Percentiles rank a stretch among this genome's conserved stretches.
phyloP scores from a whole-genome alignment of 2,113 vertebrate species.

The Orthonyx spaldingii region DNA sequence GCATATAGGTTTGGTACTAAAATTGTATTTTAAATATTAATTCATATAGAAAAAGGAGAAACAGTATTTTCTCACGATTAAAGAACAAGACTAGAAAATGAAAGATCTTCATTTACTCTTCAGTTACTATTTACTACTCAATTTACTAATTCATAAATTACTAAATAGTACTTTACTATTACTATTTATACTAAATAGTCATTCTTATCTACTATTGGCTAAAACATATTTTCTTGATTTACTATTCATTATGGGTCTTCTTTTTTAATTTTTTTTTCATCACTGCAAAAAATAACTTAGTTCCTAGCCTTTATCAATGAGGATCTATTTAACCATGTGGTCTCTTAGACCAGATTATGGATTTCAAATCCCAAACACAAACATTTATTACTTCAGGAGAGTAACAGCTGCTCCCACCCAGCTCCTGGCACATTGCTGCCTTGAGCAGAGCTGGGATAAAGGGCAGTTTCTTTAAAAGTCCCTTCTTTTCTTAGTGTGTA shows the following conservation, averaged over 20 bases:
- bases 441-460: not conserved
- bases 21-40: not conserved
- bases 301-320: not conserved
- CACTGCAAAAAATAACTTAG: not conserved
- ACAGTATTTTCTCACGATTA: not conserved
- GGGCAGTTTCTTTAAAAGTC: not conserved
- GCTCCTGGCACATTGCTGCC: not conserved
- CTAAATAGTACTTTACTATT: not conserved
- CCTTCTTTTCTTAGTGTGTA: not conserved
- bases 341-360: not conserved
- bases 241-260: not conserved
- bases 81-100: not conserved
- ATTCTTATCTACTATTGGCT: not conserved
- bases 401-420: not conserved
- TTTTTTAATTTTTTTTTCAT: not conserved
- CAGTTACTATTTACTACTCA: not conserved
- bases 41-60: not conserved
- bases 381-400: not conserved
- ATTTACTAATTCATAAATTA: not conserved
- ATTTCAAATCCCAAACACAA: not conserved
- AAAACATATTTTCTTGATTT: not conserved
- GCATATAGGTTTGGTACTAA: not conserved
- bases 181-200: not conserved
- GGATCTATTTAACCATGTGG: not conserved
- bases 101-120: not conserved